Evolutionary conservation across 35 echinoderm and acorn worm species (phyloP), one percentile per base, ranked within the genome.

Genomic region (Nesometra sesokonis): DNA sequence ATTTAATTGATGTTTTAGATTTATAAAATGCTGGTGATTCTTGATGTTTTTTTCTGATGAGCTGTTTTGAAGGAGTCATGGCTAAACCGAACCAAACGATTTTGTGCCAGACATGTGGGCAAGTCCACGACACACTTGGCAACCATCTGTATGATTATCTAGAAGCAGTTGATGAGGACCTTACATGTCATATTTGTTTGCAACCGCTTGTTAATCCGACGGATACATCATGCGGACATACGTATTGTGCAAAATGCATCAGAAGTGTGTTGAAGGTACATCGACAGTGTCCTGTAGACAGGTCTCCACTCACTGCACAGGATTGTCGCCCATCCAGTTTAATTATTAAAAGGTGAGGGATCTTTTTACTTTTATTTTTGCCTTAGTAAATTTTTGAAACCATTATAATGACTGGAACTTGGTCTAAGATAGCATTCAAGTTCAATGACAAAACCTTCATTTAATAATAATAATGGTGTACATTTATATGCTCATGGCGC

Each of bases 71-170:
- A 43, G 39, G 39, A 27, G 21, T 43, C 23, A 67, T 67, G 52
- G 52, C 52, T 2, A 67, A 27, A 67, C 52, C 52, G 21, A 67
- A 67, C 52, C 52, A 67, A 67, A 67, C 52, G 1, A 19, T 93
- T 90, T 90, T 99, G 23, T 99, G 96, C 77, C 36, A 37, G 77
- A 91, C 88, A 13, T 99, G 96, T 47, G 96, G 96, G 17, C 96
- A 99, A 37, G 81, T 94, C 77, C 96, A 99, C 90, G 93, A 94
- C 17, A 36, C 77, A 23, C 46, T 84, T 15, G 90, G 84, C 37
- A 99, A 99, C 79, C 96, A 99, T 86, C 81, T 99, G 30, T 99
- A 92, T 83, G 96, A 99, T 76, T 99, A 99, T 88, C 88, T 86
- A 5, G 96, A 99, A 57, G 82, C 87, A 17, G 96, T 99, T 3